phyloP scores from a whole-genome alignment of 2,888 invertebrate genomes.

The Epistrophella euchroma region DNA sequence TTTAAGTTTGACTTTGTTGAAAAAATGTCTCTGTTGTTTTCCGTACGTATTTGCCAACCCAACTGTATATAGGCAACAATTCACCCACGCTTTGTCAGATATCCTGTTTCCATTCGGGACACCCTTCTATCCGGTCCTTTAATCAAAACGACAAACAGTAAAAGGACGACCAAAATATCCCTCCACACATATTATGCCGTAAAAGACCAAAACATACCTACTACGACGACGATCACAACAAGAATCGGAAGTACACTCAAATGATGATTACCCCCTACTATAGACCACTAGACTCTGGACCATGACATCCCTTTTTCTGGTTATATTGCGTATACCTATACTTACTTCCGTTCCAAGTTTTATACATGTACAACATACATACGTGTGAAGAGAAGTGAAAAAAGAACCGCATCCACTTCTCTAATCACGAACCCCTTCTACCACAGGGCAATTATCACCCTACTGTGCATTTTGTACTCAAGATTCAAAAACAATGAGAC shows the following conservation, averaged over 20 bases:
- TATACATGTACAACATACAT: neutral
- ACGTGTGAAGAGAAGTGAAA: constrained; percentile 45
- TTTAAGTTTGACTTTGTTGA: neutral
- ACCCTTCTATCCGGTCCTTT: constrained; percentile 74
- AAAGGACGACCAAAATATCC: constrained; percentile 53
- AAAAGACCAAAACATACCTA: constrained; percentile 33
- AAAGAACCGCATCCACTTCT: constrained; percentile 57
- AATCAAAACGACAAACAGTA: constrained; percentile 64
- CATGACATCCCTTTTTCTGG: constrained; percentile 16
- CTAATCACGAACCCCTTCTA: constrained; percentile 59
- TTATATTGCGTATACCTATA: constrained; percentile 54
- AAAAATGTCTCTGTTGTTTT: neutral
- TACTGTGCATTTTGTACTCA: constrained; percentile 63
- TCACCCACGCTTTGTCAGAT: constrained; percentile 49
- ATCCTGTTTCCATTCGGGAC: constrained; percentile 69
- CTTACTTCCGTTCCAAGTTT: constrained; percentile 44
- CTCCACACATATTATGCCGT: neutral
- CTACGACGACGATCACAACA: constrained; percentile 50
- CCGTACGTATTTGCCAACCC: neutral
- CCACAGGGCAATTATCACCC: constrained; percentile 65
- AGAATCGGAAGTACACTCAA: constrained; percentile 73
- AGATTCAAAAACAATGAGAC: constrained; percentile 35
- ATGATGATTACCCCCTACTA: constrained; percentile 45
- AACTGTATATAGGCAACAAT: neutral
- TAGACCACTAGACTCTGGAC: constrained; percentile 23